Evolutionary conservation across 2,888 invertebrate genomes (phyloP).

Genomic region (Doris montereyensis): DNA sequence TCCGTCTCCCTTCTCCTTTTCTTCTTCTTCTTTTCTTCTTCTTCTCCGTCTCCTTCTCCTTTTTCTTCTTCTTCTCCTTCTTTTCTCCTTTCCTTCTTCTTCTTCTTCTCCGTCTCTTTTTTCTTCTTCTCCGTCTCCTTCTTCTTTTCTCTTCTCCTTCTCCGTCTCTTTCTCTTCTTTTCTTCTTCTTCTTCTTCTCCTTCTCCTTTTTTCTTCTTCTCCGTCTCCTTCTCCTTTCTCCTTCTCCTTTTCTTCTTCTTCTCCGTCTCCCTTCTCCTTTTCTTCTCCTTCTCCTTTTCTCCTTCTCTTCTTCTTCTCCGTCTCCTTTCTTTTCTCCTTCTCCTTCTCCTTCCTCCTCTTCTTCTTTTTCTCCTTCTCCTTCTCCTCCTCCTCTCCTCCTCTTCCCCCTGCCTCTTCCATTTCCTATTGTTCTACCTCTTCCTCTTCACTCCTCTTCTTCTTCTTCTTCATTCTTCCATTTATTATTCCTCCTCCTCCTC

Average conservation of each 20-base stretch:
- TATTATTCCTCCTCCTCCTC: background rate
- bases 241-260: too few relatives aligned
- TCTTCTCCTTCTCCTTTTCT: background rate
- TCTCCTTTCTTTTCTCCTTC: background rate
- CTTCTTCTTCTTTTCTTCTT: background rate
- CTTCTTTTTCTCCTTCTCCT: constrained; percentile 4
- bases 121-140: constrained; percentile 1
- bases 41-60: too few relatives aligned
- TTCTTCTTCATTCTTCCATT: too few relatives aligned
- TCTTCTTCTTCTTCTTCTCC: constrained; percentile 5
- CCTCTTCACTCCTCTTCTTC: background rate
- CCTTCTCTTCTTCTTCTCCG: background rate
- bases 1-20: background rate
- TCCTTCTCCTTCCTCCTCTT: background rate
- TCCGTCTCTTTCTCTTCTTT: background rate
- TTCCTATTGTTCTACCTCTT: background rate
- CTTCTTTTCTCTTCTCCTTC: background rate
- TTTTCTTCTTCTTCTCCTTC: background rate
- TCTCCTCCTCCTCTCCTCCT: background rate
- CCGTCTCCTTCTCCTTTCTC: too few relatives aligned
- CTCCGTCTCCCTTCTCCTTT: too few relatives aligned
- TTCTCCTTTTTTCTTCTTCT: too few relatives aligned
- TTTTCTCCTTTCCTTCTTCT: background rate
- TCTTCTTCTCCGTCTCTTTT: background rate
- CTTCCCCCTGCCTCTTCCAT: background rate